Percentiles rank a stretch among this genome's conserved stretches.
Evolutionary conservation across 2,113 vertebrate species (phyloP).

Genomic region (Rutilus rutilus): DNA sequence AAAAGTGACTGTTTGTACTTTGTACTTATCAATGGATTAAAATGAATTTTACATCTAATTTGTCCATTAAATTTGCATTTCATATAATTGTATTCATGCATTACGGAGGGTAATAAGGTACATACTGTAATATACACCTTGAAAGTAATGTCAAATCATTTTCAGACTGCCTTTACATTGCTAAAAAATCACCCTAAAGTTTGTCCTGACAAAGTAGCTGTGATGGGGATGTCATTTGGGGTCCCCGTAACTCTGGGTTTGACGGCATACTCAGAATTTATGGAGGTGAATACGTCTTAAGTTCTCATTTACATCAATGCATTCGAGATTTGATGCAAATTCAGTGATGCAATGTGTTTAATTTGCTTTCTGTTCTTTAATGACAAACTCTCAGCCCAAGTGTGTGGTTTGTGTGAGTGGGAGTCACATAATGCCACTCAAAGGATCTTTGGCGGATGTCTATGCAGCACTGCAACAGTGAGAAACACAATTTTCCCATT

Average conservation of each 20-base stretch:
- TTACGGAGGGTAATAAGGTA: not conserved
- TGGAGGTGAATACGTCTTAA: constrained; percentile 51
- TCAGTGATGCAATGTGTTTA: not conserved
- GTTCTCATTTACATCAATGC: not conserved
- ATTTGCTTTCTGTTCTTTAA: not conserved
- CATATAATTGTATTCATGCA: not conserved
- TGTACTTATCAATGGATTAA: no score
- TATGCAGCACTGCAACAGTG: constrained; percentile 53
- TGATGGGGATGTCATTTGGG: constrained; percentile 66
- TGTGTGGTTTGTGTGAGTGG: constrained; percentile 66
- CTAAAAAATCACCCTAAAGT: constrained; percentile 62
- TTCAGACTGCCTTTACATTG: constrained; percentile 57
- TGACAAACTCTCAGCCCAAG: constrained; percentile 56
- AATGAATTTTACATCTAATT: no score
- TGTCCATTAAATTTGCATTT: not conserved
- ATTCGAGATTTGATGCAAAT: not conserved
- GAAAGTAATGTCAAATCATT: not conserved
- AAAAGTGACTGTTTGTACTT: no score
- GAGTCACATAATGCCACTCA: constrained; percentile 56
- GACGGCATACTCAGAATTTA: constrained; percentile 55
- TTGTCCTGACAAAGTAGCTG: constrained; percentile 53
- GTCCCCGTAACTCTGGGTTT: constrained; percentile 57
- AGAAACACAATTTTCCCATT: constrained; percentile 10
- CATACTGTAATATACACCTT: not conserved
- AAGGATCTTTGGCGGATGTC: constrained; percentile 49